Percentiles rank a stretch among this genome's conserved stretches.
Evolutionary conservation across 2,113 vertebrate genomes (phyloP).

Genomic region (Galeopterus variegatus): DNA sequence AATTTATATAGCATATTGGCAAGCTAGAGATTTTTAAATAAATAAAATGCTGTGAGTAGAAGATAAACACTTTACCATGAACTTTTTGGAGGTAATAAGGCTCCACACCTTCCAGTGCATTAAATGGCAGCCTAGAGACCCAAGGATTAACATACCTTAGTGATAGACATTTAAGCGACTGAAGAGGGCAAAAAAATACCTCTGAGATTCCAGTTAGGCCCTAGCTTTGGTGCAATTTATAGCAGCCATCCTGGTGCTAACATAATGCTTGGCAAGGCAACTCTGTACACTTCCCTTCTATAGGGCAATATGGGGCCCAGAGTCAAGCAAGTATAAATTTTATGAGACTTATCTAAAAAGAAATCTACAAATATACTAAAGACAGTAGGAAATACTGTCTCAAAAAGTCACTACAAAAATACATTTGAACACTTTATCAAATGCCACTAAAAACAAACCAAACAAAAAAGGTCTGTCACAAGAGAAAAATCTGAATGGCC

Average conservation of each 20-base stretch:
- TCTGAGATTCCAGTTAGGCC: background rate
- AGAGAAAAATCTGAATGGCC: constrained; percentile 11
- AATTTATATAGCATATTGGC: background rate
- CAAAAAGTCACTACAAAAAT: background rate
- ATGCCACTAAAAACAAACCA: background rate
- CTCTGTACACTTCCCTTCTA: background rate
- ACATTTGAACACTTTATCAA: constrained; percentile 17
- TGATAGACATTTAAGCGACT: background rate
- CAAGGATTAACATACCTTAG: background rate
- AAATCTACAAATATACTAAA: constrained; percentile 23
- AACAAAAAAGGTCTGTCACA: background rate
- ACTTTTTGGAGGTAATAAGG: constrained; percentile 32
- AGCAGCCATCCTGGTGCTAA: background rate
- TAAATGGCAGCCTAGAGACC: background rate
- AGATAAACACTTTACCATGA: background rate
- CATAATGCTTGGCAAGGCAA: background rate
- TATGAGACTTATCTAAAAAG: background rate
- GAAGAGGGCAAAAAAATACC: background rate
- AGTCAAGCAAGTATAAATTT: background rate
- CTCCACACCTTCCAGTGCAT: background rate
- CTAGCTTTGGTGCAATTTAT: background rate
- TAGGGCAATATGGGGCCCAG: background rate
- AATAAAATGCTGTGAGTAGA: background rate
- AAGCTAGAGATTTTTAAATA: constrained; percentile 1
- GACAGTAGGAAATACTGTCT: background rate